Base-by-base conservation (phyloP, 2,113 vertebrate species). In the Phoenicopterus ruber region DNA sequence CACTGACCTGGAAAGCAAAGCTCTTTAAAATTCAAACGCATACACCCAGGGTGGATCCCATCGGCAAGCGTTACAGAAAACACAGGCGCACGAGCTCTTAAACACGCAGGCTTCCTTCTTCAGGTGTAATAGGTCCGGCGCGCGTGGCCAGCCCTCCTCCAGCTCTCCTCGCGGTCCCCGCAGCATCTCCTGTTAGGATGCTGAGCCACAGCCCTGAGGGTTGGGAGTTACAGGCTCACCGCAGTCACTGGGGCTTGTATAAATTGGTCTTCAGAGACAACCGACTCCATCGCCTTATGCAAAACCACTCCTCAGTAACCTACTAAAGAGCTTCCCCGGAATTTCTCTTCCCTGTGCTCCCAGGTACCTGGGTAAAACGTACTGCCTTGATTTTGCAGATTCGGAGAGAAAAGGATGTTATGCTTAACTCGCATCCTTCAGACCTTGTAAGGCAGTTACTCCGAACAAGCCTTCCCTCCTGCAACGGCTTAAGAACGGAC, bases 221-320 rank as follows among this genome's bases (percentile, higher is more conserved):
- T 57, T 85, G 97, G 97, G 95, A 94, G 92, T 81, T 90, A 17
- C 80, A 74, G 88, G 63, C 94, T 97, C 87, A 1, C 91, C 40
- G 91, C 90, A 87, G 85, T 79, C 82, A 11, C 93, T 80, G 96
- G 95, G 89, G 86, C 88, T 95, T 83, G 88, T 94, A 47, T 95
- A 97, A 98, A 98, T 97, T 97, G 97, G 96, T 96, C 98, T 97
- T 96, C 46, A 38, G 98, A 97, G 98, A 94, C 44, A 61, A 52
- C 22, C 93, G 95, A 81, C 94, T 87, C 97, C 65, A 83, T 36
- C 5, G 65, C 97, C 78, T 95, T 73, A 91, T 94, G 90, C 96
- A 90, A 81, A 94, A 62, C 1, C 84, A 18, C 87, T 96, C 93
- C 96, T 97, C 80, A 96, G 97, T 86, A 97, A 97, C 97, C 70